phyloP scores from a whole-genome alignment of 2,797 vertebrate genomes.

The Enteromius fasciolatus region DNA sequence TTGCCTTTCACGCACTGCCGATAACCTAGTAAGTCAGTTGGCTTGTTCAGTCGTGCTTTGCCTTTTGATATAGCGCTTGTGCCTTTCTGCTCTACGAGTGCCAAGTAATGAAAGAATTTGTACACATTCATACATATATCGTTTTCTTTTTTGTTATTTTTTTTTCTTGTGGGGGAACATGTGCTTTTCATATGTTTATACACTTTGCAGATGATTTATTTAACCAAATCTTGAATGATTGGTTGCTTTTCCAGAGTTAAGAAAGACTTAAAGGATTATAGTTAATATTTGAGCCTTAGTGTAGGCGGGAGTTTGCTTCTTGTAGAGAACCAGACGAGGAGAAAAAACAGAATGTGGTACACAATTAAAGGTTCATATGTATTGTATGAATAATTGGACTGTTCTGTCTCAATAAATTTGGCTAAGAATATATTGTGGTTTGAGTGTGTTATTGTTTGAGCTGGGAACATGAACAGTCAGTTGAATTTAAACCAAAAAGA shows the following conservation, averaged over 20 bases:
- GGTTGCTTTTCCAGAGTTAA: conserved; percentile 39
- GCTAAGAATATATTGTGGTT: conserved; percentile 38
- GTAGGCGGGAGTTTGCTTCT: conserved; percentile 24
- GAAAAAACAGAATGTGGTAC: conserved; percentile 17
- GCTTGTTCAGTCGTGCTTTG: conserved; percentile 46
- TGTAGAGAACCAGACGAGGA: conserved; percentile 15
- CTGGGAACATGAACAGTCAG: background rate
- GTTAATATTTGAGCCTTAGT: conserved; percentile 29
- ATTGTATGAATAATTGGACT: conserved; percentile 43
- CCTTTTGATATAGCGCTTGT: conserved; percentile 44
- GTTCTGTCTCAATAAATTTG: conserved; percentile 51
- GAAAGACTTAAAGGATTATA: conserved; percentile 12
- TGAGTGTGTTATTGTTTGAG: background rate
- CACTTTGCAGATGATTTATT: conserved; percentile 41
- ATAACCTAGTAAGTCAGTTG: conserved; percentile 45
- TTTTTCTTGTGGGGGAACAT: conserved; percentile 18
- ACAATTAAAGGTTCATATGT: conserved; percentile 39
- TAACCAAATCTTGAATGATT: conserved; percentile 29
- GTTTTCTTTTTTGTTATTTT: conserved; percentile 35
- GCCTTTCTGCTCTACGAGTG: conserved; percentile 67
- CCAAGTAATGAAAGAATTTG: conserved; percentile 61
- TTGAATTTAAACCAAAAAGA: background rate
- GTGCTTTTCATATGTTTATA: conserved; percentile 50
- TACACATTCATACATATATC: conserved; percentile 62
- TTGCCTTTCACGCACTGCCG: conserved; percentile 39